These are phyloP conservation scores for Cynopterus sphinx DNA, from an alignment of 2,797 vertebrate species.

Conservation along the genomic window DNA sequence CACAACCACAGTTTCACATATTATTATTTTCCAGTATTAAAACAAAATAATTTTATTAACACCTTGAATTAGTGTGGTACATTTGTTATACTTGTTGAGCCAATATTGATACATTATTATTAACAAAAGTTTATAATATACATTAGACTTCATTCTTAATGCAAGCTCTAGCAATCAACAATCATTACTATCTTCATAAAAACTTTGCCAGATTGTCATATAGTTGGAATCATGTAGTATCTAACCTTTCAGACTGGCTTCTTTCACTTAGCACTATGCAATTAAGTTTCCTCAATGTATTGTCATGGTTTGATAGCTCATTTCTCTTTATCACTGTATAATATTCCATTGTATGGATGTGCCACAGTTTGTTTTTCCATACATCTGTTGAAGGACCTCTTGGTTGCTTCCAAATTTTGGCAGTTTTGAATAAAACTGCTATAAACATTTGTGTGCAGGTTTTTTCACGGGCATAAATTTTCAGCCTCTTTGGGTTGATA, in stretches of 20 bases:
- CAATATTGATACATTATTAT: background rate
- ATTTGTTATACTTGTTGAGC: background rate
- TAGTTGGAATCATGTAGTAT: background rate
- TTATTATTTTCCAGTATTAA: background rate
- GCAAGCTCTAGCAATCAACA: background rate
- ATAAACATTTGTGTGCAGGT: background rate
- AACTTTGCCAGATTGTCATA: background rate
- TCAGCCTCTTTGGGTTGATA: background rate
- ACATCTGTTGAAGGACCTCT: constrained; percentile 9
- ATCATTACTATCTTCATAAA: background rate
- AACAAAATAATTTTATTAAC: background rate
- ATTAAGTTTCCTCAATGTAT: background rate
- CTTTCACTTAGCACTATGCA: background rate
- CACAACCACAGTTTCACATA: background rate
- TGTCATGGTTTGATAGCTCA: background rate
- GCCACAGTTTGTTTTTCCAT: background rate
- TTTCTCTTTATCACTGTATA: constrained; percentile 13
- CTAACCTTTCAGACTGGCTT: background rate
- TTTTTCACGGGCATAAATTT: constrained; percentile 5
- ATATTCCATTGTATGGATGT: background rate
- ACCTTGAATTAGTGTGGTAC: background rate
- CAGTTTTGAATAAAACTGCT: constrained; percentile 32
- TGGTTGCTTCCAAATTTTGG: constrained; percentile 5
- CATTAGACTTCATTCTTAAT: background rate
- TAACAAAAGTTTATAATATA: background rate